phyloP scores from a whole-genome alignment of 2,888 invertebrate species.

The Drosophila birchii region DNA sequence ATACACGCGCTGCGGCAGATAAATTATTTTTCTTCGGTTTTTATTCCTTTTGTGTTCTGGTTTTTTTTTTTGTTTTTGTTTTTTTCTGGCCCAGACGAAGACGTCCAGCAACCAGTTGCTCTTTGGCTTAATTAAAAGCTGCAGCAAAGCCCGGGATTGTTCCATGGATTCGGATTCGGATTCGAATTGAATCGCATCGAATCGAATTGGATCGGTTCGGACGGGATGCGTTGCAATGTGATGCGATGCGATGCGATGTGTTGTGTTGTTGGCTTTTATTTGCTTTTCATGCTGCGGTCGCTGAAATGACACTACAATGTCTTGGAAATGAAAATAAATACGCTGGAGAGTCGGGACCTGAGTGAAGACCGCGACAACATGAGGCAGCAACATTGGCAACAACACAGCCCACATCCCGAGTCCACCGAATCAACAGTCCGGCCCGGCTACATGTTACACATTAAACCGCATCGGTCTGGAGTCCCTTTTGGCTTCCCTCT shows the following conservation, averaged over 20 bases:
- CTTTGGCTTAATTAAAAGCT: constrained; percentile 80
- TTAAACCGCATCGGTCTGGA: constrained; percentile 56
- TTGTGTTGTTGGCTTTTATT: constrained; percentile 61
- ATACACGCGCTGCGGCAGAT: constrained; percentile 70
- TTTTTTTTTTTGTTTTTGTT: not conserved
- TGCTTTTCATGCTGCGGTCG: constrained; percentile 76
- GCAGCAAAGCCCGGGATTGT: constrained; percentile 73
- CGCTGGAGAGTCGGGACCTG: constrained; percentile 45
- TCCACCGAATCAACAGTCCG: constrained; percentile 34
- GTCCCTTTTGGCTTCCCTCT: not conserved
- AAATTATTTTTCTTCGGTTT: constrained; percentile 69
- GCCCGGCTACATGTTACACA: constrained; percentile 76
- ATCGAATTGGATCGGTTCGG: constrained; percentile 40
- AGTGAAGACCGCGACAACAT: constrained; percentile 46
- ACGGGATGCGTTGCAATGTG: constrained; percentile 43
- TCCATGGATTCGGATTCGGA: constrained; percentile 67
- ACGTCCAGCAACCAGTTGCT: constrained; percentile 74
- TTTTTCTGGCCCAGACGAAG: constrained; percentile 39
- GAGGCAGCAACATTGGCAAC: constrained; percentile 41
- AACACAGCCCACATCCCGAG: constrained; percentile 24
- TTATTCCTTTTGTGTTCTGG: constrained; percentile 15
- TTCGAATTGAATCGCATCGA: constrained; percentile 45
- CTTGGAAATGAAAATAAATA: constrained; percentile 82
- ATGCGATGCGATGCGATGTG: constrained; percentile 43
- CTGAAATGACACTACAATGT: constrained; percentile 81